Evolutionary conservation across 2,113 vertebrate genomes (phyloP).

Genomic region (Upupa epops): DNA sequence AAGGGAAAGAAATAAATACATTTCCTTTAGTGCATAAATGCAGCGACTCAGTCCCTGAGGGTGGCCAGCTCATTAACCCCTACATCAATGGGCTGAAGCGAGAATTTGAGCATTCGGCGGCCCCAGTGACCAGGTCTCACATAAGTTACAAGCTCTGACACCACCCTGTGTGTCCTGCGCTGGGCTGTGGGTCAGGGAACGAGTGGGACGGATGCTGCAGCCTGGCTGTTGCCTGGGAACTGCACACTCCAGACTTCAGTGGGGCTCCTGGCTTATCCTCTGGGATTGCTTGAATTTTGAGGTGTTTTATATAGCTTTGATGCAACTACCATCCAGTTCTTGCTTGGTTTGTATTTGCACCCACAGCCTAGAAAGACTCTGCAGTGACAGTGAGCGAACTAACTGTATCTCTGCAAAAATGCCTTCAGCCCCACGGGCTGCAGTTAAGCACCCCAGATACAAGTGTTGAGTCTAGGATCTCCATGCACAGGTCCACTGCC

Average conservation of each 20-base stretch:
- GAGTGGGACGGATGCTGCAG: rapidly evolving
- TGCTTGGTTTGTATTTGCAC: not conserved
- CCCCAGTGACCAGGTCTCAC: not conserved
- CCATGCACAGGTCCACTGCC: not conserved
- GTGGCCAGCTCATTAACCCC: not conserved
- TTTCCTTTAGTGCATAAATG: not conserved
- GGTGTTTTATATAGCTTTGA: not conserved
- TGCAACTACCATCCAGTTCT: not conserved
- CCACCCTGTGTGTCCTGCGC: not conserved
- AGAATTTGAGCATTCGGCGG: not conserved
- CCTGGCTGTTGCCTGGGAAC: not conserved
- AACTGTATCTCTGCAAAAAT: not conserved
- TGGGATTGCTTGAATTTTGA: not conserved
- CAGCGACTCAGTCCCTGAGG: not conserved
- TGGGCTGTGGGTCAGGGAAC: not conserved
- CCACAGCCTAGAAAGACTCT: not conserved
- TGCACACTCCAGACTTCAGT: rapidly evolving
- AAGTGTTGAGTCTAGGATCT: not conserved
- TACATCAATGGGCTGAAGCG: not conserved
- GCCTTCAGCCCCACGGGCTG: rapidly evolving
- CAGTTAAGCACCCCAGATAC: not conserved
- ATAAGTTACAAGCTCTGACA: not conserved
- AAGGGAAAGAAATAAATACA: rapidly evolving
- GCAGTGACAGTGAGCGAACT: not conserved
- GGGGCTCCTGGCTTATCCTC: not conserved